Evolutionary conservation across 2,888 invertebrate species (phyloP), one percentile per base, ranked within the genome.

Genomic region (Eremobia ochroleuca): DNA sequence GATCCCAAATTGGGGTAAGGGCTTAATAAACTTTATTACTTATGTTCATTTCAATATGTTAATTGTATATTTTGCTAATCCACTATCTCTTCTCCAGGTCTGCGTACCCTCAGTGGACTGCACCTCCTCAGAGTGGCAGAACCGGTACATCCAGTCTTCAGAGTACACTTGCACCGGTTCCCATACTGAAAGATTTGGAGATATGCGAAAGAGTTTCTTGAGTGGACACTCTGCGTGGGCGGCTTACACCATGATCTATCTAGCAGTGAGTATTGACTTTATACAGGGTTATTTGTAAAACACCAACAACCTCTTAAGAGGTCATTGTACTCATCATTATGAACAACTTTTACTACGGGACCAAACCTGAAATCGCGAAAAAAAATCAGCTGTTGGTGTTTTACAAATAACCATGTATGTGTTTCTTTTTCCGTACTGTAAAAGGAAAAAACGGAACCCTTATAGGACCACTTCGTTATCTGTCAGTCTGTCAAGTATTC

Each of bases 141-240:
- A 97, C 82, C 95, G 94, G 69, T 98, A 98, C 94, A 97, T 98
- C 89, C 98, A 96, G 94, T 96, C 97, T 89, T 76, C 89, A 2
- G 97, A 97, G 92, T 99, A 98, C 97, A 97, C 93, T 1, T 98
- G 99, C 90, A 89, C 88, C 0, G 97, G 97, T 64, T 91, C 93
- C 0, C 93, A 96, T 55, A 79, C 79, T 0, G 96, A 97, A 73
- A 92, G 94, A 87, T 94, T 98, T 87, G 97, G 97, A 84, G 98
- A 98, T 92, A 97, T 98, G 95, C 97, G 98, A 94, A 97, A 99
- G 92, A 99, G 99, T 49, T 99, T 99, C 96, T 98, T 98, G 77
- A 99, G 99, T 86, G 99, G 99, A 59, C 99, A 99, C 96, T 98
- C 99, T 18, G 98, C 98, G 37, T 98, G 98, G 97, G 97, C 98